phyloP scores from a whole-genome alignment of 2,797 vertebrate species.

The Sebastes iracundus region DNA sequence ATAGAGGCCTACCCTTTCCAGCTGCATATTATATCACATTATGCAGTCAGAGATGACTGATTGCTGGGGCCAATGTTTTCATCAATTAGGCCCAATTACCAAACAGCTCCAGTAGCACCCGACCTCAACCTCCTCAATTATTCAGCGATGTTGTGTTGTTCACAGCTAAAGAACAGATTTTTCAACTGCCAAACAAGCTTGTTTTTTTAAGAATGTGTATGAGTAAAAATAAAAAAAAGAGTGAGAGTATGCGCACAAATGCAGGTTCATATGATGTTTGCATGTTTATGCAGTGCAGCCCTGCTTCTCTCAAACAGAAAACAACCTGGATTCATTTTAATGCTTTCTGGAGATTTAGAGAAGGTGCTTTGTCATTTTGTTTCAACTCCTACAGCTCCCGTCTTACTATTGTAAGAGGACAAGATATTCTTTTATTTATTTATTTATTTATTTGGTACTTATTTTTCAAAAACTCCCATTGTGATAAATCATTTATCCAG shows the following conservation, averaged over 20 bases:
- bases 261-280: neutral
- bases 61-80: slow-evolving; percentile 60
- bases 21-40: slow-evolving; percentile 71
- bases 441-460: neutral
- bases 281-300: neutral
- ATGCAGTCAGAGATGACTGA: slow-evolving; percentile 70
- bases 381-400: neutral
- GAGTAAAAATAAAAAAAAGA: neutral
- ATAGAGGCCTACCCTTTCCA: slow-evolving; percentile 70
- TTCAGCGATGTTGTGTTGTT: slow-evolving; percentile 31
- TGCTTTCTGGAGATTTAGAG: neutral
- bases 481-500: neutral
- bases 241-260: no score
- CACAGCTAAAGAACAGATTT: slow-evolving; percentile 7
- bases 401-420: neutral
- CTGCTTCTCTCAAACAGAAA: neutral
- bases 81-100: slow-evolving; percentile 78
- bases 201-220: slow-evolving; percentile 1
- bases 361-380: neutral
- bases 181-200: slow-evolving; percentile 24
- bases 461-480: neutral
- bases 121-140: slow-evolving; percentile 41
- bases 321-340: neutral
- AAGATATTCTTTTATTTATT: neutral
- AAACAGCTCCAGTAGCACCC: slow-evolving; percentile 41